Evolutionary conservation across 1,140 invertebrate species (phyloP), one percentile per base, ranked within the genome.

Genomic region (Tetramorium alpestre): DNA sequence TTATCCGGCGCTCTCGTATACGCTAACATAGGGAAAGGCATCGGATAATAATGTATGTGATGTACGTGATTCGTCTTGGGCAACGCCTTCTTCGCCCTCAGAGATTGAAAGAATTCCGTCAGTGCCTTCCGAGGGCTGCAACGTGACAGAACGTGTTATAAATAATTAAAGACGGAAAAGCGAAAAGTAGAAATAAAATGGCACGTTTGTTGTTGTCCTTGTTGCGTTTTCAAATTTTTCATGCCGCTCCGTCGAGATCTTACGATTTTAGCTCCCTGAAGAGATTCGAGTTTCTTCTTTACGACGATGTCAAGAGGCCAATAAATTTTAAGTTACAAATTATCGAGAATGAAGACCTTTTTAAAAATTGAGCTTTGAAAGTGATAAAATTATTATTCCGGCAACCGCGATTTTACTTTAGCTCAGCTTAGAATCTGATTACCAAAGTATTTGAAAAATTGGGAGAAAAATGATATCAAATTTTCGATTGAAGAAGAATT

Each of bases 51-150:
- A 72, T 89, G 84, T 7, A 82, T 0, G 13, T 89, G 88, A 22
- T 87, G 64, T 56, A 87, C 33, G 7, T 22, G 22, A n/a, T 33
- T 7, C n/a, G 0, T 28, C 18, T 73, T 84, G 3, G 80, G 67
- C 7, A 51, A 75, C 22, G 25, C 16, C 13, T 84, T 73, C 6
- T 56, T 89, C 5, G 33, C 33, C 25, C 56, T 90, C 28, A 82
- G 22, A 2, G 77, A 77, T 33, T 90, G 62, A 3, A 89, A 47
- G n/a, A 90, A 72, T 16, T 90, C 64, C 11, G 13, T 77, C 38
- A 90, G 1, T 18, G 85, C 25, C 10, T 87, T 90, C 25, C 49
- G 89, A 41, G 87, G 88, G 11, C 89, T 90, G 51, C 64, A 90
- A 90, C 49, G 16, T 8, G 33, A 89, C 28, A 76, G 13, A 84